Conservation (phyloP, 2,888 invertebrate genomes). For the Odontocolon sp. region DNA sequence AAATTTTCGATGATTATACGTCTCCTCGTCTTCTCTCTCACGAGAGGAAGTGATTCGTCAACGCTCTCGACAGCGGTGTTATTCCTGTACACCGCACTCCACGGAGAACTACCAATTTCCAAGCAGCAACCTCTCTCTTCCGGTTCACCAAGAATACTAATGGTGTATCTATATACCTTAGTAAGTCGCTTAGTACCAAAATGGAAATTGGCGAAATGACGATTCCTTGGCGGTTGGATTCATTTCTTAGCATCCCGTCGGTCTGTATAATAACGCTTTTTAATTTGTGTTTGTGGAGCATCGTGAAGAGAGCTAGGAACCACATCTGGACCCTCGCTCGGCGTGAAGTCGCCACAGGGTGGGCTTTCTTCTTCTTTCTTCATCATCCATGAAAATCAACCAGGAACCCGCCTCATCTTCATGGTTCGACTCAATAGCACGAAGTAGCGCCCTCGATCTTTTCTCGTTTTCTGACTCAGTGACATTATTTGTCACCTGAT, state of each 20-base stretch:
- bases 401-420: background rate
- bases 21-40: slow-evolving; percentile 36
- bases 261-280: slow-evolving; percentile 48
- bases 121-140: slow-evolving; percentile 23
- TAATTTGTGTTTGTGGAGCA: slow-evolving; percentile 44
- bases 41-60: slow-evolving; percentile 60
- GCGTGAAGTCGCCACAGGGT: slow-evolving; percentile 54
- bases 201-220: slow-evolving; percentile 24
- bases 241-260: background rate
- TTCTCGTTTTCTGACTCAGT: slow-evolving; percentile 34
- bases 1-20: slow-evolving; percentile 51
- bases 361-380: slow-evolving; percentile 43
- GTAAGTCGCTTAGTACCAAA: background rate
- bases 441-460: background rate
- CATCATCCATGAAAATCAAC: no score
- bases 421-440: slow-evolving; percentile 37
- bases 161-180: background rate
- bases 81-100: slow-evolving; percentile 17
- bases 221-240: slow-evolving; percentile 16
- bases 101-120: slow-evolving; percentile 52
- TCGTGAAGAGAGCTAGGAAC: slow-evolving; percentile 41
- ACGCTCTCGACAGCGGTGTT: slow-evolving; percentile 29
- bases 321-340: slow-evolving; percentile 37
- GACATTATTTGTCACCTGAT: slow-evolving; percentile 67
- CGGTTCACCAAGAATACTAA: slow-evolving; percentile 27